Conservation (phyloP, 2,888 invertebrate species). For the Nipponacmea schrenckii region DNA sequence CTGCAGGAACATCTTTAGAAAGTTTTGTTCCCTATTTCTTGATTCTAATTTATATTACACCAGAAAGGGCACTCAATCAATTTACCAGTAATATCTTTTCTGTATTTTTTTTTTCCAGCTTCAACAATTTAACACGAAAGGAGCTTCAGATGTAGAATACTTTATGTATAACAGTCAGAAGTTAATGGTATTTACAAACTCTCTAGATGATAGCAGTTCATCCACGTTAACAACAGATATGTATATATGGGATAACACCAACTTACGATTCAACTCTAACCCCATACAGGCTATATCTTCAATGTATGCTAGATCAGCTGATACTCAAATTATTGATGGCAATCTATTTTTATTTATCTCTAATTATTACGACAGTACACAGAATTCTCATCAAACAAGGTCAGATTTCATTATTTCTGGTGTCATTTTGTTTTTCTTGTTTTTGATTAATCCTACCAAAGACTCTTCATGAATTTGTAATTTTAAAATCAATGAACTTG, state of each 20-base stretch:
- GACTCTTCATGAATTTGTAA: not conserved
- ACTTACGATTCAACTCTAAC: slow-evolving; percentile 39
- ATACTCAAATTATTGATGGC: slow-evolving; percentile 44
- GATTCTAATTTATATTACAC: no score
- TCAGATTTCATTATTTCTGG: slow-evolving; percentile 15
- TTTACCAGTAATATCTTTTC: no score
- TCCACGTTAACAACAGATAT: slow-evolving; percentile 50
- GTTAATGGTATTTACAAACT: slow-evolving; percentile 57
- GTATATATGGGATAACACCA: slow-evolving; percentile 54
- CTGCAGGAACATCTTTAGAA: no score
- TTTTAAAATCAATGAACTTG: not conserved
- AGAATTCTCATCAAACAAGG: slow-evolving; percentile 33
- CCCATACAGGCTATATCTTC: slow-evolving; percentile 52
- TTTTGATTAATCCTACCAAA: not conserved
- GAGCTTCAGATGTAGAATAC: slow-evolving; percentile 54
- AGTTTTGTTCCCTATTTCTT: no score
- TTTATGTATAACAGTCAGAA: slow-evolving; percentile 40
- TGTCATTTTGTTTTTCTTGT: not conserved
- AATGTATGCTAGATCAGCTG: slow-evolving; percentile 50
- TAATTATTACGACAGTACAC: slow-evolving; percentile 50
- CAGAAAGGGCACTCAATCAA: no score
- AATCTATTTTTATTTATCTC: slow-evolving; percentile 54
- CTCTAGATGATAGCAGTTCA: slow-evolving; percentile 49
- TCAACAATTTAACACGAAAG: slow-evolving; percentile 55
- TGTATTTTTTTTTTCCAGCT: slow-evolving; percentile 39